Conservation (phyloP, 1,140 invertebrate species). For the Grapholita molesta region DNA sequence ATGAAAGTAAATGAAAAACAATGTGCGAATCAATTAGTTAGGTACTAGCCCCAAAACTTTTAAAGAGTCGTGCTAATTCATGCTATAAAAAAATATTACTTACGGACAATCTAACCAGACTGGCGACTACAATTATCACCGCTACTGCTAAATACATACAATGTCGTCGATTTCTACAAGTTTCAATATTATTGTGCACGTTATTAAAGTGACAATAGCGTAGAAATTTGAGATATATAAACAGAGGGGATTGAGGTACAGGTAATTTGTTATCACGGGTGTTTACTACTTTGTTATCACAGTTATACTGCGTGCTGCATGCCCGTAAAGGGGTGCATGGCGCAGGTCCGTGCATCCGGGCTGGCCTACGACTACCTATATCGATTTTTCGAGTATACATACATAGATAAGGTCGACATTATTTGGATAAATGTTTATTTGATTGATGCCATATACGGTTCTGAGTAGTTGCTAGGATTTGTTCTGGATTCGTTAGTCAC, state of each 20-base stretch:
- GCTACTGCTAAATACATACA: background rate
- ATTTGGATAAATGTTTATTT: background rate
- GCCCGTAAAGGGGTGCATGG: background rate
- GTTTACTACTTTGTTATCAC: background rate
- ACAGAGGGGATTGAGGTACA: background rate
- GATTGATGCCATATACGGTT: background rate
- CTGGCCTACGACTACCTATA: slow-evolving; percentile 3
- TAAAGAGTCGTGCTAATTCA: no score
- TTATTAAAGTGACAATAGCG: no score
- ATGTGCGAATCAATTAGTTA: no score
- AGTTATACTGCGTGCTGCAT: background rate
- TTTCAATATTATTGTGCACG: background rate
- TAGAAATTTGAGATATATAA: background rate
- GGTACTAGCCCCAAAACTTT: no score
- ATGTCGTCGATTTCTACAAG: background rate
- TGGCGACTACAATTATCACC: background rate
- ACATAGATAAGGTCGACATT: background rate
- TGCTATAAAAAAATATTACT: background rate
- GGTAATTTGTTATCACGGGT: background rate
- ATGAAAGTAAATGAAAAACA: no score
- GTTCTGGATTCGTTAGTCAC: no score
- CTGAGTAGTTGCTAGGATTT: background rate
- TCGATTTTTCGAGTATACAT: no score
- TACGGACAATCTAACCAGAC: background rate
- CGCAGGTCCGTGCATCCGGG: background rate